Conservation (phyloP, 2,797 vertebrate genomes). For the Squalus acanthias region DNA sequence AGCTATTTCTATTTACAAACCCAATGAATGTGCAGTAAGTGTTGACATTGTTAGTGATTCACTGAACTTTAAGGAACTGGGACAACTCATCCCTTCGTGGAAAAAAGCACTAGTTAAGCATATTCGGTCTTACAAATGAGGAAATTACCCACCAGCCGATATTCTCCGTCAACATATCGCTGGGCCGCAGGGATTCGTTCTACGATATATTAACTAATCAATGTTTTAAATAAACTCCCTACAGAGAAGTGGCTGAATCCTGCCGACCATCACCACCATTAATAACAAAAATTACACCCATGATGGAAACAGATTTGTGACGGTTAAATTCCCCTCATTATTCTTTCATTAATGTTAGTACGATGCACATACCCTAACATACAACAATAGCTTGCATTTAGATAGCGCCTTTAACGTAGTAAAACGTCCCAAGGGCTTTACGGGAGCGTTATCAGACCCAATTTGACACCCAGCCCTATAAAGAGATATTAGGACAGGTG, state of each 20-base stretch:
- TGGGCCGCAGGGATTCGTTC: background rate
- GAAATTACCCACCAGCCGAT: background rate
- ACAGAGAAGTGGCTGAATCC: background rate
- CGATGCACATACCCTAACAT: background rate
- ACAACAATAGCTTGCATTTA: background rate
- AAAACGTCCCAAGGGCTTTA: background rate
- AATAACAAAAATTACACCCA: background rate
- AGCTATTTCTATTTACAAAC: slow-evolving; percentile 29
- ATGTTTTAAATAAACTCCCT: background rate
- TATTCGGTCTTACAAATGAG: background rate
- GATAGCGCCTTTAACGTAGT: background rate
- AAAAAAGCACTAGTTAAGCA: slow-evolving; percentile 29
- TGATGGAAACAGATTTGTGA: background rate
- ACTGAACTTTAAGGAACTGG: background rate
- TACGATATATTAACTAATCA: background rate
- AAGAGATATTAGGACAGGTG: background rate
- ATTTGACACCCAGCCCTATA: background rate
- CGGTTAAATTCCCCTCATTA: background rate
- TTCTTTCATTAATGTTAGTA: background rate
- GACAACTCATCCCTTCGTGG: background rate
- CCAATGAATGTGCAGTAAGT: background rate
- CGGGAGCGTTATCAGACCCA: background rate
- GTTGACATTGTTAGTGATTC: slow-evolving; percentile 21
- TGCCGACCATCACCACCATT: background rate
- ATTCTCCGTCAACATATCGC: background rate